Percentiles rank a stretch among this genome's conserved stretches.
phyloP scores from a whole-genome alignment of 2,113 vertebrate species.

The Picathartes gymnocephalus region DNA sequence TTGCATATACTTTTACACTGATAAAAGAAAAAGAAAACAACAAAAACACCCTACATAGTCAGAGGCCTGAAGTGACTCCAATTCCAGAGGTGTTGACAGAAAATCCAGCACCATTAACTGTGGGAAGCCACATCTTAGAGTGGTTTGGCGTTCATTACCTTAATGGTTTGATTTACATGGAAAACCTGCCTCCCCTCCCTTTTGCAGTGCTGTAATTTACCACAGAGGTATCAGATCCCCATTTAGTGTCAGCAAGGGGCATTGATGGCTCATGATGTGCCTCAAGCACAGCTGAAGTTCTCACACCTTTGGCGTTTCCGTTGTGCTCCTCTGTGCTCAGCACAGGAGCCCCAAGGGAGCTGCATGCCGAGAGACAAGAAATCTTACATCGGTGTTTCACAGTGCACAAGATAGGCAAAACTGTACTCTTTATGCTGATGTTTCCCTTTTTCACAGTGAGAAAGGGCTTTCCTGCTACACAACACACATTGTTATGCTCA shows the following conservation, averaged over 20 bases:
- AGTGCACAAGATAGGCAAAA: background rate
- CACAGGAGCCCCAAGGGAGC: background rate
- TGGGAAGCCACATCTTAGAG: background rate
- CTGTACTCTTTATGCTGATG: background rate
- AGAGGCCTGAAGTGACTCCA: background rate
- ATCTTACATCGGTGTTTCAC: background rate
- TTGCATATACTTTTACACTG: background rate
- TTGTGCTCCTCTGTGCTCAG: background rate
- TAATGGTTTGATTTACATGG: background rate
- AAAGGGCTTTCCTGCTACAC: background rate
- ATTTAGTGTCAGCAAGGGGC: background rate
- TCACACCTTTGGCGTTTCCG: background rate
- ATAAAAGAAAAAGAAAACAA: background rate
- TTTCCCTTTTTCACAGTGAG: background rate
- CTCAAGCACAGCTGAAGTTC: background rate
- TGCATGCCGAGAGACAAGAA: background rate
- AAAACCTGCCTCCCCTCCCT: background rate
- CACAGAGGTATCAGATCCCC: background rate
- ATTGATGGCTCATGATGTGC: background rate
- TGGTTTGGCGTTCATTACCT: background rate
- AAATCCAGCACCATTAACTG: background rate
- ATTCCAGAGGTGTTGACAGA: background rate
- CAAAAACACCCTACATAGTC: background rate
- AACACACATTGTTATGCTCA: background rate
- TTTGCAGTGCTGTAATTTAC: background rate